Evolutionary conservation across 2,797 vertebrate species (phyloP), one percentile per base, ranked within the genome.

Genomic region (Tachyglossus aculeatus): DNA sequence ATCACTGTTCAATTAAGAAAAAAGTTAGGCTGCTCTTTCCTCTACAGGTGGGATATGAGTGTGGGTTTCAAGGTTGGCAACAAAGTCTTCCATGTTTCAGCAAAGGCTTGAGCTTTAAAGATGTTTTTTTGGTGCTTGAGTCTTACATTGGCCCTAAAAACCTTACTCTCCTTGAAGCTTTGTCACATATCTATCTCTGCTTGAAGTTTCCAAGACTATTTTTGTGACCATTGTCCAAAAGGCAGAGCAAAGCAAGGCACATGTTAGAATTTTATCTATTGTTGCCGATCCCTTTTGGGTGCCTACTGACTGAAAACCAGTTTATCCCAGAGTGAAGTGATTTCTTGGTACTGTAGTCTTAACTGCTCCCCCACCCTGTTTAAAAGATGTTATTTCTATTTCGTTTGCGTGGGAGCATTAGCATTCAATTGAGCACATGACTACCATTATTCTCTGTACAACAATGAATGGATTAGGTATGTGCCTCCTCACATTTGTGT

Each of bases 261-360:
- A 24, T 52, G 19, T 38, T 45, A 66, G 27, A 62, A 74, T 34
- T 33, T 18, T 10, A 8, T 21, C 25, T 32, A 39, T 29, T 37
- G 44, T 38, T 34, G 22, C 6, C 3, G 11, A 6, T 21, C 14
- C 10, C 43, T 68, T 74, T 9, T 19, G 41, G 31, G 27, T 22
- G 18, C 34, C 53, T 41, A 34, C 55, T 61, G 14, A 21, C 36
- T 63, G 25, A 12, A 12, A 73, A 9, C 11, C n/a, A 65, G 14
- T 71, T 71, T 43, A 62, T 55, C 15, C 31, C 52, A 77, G n/a
- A 66, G 11, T 61, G n/a, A 76, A 70, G 51, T 65, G 62, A 58
- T 84, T 74, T 71, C 39, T 48, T 68, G 39, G 48, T 39, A 36
- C 71, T 66, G 62, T 62, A 68, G 13, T 57, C 51, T 68, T 77